Percentiles rank a stretch among this genome's conserved stretches.
These are phyloP conservation scores for Onychomys torridus DNA, from an alignment of 2,797 vertebrate species.

Conservation along the genomic window DNA sequence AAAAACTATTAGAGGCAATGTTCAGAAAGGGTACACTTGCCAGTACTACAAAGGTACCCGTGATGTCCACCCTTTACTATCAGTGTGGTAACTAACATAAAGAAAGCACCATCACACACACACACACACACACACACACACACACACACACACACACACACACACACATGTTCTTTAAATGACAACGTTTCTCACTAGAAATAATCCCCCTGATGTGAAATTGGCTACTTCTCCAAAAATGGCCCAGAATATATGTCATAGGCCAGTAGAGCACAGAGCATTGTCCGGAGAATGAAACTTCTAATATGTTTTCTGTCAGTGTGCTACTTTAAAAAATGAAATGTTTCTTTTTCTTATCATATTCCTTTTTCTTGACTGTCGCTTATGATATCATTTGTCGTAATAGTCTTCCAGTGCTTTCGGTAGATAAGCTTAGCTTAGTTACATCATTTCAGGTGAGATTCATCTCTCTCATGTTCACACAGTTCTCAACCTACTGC, in stretches of 20 bases:
- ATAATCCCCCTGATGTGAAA: not conserved
- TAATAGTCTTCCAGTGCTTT: not conserved
- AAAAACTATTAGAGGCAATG: not conserved
- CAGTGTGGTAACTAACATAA: not conserved
- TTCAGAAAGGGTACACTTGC: slow-evolving; percentile 22
- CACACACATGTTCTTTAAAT: not conserved
- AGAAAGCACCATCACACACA: not conserved
- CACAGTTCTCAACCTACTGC: not conserved
- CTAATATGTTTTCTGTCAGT: not conserved
- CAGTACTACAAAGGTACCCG: not conserved
- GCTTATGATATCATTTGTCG: not conserved
- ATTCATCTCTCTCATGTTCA: not conserved
- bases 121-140: too few species aligned
- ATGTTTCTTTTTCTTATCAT: not conserved
- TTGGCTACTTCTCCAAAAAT: slow-evolving; percentile 10
- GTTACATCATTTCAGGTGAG: not conserved
- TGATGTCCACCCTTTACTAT: not conserved
- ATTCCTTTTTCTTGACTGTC: slow-evolving; percentile 17
- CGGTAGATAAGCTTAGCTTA: not conserved
- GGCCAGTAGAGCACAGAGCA: not conserved
- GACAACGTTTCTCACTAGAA: not conserved
- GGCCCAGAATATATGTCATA: not conserved
- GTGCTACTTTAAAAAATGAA: not conserved
- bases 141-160: too few species aligned
- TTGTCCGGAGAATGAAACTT: not conserved